phyloP scores from a whole-genome alignment of 2,888 invertebrate genomes.

The Volucella inanis region DNA sequence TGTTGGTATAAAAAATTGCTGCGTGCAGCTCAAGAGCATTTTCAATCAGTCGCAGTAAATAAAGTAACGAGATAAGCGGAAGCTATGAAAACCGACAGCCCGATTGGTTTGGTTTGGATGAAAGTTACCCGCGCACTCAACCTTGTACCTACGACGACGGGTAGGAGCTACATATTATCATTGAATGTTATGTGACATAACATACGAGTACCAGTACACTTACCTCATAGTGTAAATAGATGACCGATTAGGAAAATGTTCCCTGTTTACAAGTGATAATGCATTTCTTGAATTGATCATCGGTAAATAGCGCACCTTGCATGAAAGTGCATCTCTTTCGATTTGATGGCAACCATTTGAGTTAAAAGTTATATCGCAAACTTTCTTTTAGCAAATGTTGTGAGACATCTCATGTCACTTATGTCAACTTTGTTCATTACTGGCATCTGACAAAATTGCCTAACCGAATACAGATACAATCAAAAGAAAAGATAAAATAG shows the following conservation, averaged over 20 bases:
- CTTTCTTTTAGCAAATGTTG: conserved; percentile 62
- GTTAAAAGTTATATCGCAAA: conserved; percentile 35
- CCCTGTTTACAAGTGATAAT: conserved; percentile 32
- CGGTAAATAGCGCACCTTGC: conserved; percentile 43
- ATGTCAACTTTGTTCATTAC: conserved; percentile 58
- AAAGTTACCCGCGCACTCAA: conserved; percentile 71
- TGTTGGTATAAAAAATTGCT: conserved; percentile 33
- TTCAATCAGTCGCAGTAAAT: conserved; percentile 65
- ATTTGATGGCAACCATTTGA: conserved; percentile 47
- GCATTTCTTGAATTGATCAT: conserved; percentile 48
- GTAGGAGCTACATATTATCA: conserved; percentile 8
- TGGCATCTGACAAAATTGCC: conserved; percentile 42
- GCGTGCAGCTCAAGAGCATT: conserved; percentile 62
- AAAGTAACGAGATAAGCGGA: conserved; percentile 67
- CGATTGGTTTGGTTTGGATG: conserved; percentile 60
- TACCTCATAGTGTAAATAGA: conserved; percentile 46
- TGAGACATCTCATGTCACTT: conserved; percentile 37
- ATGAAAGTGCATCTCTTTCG: conserved; percentile 34
- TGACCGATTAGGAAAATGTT: conserved; percentile 54
- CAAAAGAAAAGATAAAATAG: conserved; percentile 49
- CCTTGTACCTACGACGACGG: conserved; percentile 55
- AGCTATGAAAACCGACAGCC: conserved; percentile 63
- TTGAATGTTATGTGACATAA: conserved; percentile 49
- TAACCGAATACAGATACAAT: conserved; percentile 31
- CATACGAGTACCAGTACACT: neutral